These are phyloP conservation scores for Tursiops truncatus DNA, from an alignment of 2,113 vertebrate genomes.

Conservation along the genomic window DNA sequence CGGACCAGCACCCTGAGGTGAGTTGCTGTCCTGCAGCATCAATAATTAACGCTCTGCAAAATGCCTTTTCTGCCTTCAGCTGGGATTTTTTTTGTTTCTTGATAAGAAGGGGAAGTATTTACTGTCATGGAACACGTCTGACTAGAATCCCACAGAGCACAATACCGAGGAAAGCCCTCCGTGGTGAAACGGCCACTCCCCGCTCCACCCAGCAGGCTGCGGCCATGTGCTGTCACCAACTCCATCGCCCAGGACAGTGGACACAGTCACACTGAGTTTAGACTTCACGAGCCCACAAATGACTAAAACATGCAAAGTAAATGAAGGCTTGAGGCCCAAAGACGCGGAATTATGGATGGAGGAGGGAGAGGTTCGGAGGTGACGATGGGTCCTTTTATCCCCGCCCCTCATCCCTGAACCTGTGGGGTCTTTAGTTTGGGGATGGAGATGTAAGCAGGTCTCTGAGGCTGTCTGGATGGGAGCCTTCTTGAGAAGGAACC, in stretches of 20 bases:
- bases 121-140: background rate
- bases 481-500: background rate
- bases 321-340: constrained; percentile 64
- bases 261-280: background rate
- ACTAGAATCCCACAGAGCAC: constrained; percentile 15
- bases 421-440: background rate
- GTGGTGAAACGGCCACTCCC: background rate
- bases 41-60: constrained; percentile 8
- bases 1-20: background rate
- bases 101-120: background rate
- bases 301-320: constrained; percentile 56
- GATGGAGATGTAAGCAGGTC: background rate
- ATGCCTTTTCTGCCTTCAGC: background rate
- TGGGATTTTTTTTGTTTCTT: background rate
- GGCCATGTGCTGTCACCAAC: background rate
- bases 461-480: background rate
- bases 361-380: background rate
- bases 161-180: background rate
- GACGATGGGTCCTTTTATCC: rapidly evolving
- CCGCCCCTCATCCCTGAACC: background rate
- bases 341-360: background rate
- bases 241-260: constrained; percentile 52
- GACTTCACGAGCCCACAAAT: constrained; percentile 18
- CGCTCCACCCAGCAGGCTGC: background rate
- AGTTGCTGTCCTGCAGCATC: background rate